Conservation (phyloP, 2,888 invertebrate genomes). For the Glomeris marginata region DNA sequence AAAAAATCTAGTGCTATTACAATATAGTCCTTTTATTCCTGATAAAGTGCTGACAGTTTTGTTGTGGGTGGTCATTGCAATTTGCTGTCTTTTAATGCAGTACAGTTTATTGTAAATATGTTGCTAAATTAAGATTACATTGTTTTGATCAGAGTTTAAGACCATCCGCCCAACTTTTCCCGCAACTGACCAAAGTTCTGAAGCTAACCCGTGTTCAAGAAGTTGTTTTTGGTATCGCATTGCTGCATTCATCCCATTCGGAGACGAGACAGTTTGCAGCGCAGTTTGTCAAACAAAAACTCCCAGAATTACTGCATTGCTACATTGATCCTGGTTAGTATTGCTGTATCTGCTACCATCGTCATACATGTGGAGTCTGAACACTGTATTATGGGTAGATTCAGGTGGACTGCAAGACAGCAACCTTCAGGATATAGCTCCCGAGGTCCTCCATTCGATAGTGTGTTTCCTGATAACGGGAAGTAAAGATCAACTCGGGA, state of each 20-base stretch:
- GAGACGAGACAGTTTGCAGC: slow-evolving; percentile 59
- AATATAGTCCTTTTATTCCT: too few relatives aligned
- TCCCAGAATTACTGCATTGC: slow-evolving; percentile 70
- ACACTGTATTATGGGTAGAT: slow-evolving; percentile 9
- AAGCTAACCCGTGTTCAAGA: slow-evolving; percentile 79
- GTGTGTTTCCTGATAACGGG: slow-evolving; percentile 41
- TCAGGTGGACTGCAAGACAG: slow-evolving; percentile 41
- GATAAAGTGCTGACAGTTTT: too few relatives aligned
- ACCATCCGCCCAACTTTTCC: slow-evolving; percentile 62
- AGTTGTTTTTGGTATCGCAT: slow-evolving; percentile 72
- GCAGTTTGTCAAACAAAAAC: slow-evolving; percentile 61
- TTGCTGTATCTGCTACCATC: not conserved
- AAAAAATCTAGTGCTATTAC: too few relatives aligned
- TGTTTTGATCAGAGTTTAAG: slow-evolving; percentile 47
- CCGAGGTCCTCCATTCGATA: slow-evolving; percentile 74
- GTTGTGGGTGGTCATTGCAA: too few relatives aligned
- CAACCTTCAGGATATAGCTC: slow-evolving; percentile 76
- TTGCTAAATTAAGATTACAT: too few relatives aligned
- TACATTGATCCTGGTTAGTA: slow-evolving; percentile 62
- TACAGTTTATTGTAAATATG: too few relatives aligned
- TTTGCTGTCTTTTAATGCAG: too few relatives aligned
- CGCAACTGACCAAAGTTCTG: slow-evolving; percentile 68
- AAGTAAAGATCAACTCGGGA: slow-evolving; percentile 35
- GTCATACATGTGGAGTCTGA: not conserved
- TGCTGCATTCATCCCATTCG: slow-evolving; percentile 60